phyloP scores from a whole-genome alignment of 2,113 vertebrate genomes.

The Mastomys coucha region DNA sequence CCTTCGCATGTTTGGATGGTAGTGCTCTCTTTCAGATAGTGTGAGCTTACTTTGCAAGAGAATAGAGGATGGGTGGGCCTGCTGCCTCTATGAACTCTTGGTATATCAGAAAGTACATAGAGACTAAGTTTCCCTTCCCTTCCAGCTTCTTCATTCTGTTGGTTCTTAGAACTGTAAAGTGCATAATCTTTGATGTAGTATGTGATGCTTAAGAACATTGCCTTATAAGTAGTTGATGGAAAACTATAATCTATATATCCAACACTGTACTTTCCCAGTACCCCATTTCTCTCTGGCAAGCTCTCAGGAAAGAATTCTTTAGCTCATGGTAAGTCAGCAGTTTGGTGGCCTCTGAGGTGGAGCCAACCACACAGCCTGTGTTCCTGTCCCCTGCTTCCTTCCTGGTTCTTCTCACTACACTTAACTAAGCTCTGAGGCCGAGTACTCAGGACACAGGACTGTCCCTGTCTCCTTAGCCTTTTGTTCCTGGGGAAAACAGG shows the following conservation, averaged over 20 bases:
- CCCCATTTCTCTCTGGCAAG: not conserved
- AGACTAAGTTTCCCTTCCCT: constrained; percentile 36
- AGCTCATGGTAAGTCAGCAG: not conserved
- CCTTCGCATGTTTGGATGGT: not conserved
- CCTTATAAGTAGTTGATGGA: constrained; percentile 47
- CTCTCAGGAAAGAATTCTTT: constrained; percentile 20
- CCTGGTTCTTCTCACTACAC: not conserved
- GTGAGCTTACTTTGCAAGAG: not conserved
- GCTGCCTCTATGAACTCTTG: not conserved
- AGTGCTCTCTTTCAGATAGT: constrained; percentile 20
- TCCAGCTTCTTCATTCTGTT: constrained; percentile 43
- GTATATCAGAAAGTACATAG: not conserved
- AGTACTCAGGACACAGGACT: not conserved
- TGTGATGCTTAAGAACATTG: constrained; percentile 32
- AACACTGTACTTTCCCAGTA: not conserved
- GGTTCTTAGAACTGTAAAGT: constrained; percentile 2
- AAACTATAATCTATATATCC: constrained; percentile 43
- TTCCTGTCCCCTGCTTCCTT: not conserved
- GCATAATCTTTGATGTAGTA: not conserved
- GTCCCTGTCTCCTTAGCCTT: not conserved
- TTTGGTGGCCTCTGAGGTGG: not conserved
- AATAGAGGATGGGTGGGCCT: not conserved
- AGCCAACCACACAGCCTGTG: not conserved
- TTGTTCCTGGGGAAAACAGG: not conserved
- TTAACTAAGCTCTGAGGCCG: constrained; percentile 1